Evolutionary conservation across 1,140 invertebrate genomes (phyloP), one percentile per base, ranked within the genome.

Genomic region (Andrena cerasifolii): DNA sequence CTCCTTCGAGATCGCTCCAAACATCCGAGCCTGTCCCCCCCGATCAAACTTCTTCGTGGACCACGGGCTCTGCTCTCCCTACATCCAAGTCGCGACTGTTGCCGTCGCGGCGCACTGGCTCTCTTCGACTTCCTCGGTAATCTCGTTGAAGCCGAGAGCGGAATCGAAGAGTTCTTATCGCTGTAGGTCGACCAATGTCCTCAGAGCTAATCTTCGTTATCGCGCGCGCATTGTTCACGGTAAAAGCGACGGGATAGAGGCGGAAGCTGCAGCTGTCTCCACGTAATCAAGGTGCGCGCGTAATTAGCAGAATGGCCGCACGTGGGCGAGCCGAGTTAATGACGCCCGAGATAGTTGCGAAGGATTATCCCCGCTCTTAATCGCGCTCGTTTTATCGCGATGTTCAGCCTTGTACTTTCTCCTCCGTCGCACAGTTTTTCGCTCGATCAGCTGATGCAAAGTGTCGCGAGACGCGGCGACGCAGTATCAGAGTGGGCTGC

Each of bases 1-100:
- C 66, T 80, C 49, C 70, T 70, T 65, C 70, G 54, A 79, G 28
- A 58, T 71, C 82, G 56, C 36, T 10, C 4, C 58, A 53, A 83
- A 80, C 59, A 26, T 74, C 68, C 43, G 67, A 45, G 2, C 21
- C 21, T 67, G n/a, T n/a, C 18, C 18, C 18, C 33, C 14, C 33
- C 26, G 31, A 12, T 26, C 36, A 16, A 28, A 31, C 7, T 14
- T 1, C 26, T 10, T 28, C 7, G 18, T 14, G 33, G 6, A 12
- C 3, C 18, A 43, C n/a, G n/a, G n/a, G n/a, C n/a, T n/a, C n/a
- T n/a, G n/a, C n/a, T n/a, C n/a, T n/a, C n/a, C n/a, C n/a, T n/a
- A n/a, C n/a, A n/a, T n/a, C n/a, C n/a, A n/a, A n/a, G n/a, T n/a
- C n/a, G n/a, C n/a, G n/a, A n/a, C n/a, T n/a, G n/a, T n/a, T n/a